phyloP scores from a whole-genome alignment of 1,140 invertebrate genomes.

The Brachionus plicatilis region DNA sequence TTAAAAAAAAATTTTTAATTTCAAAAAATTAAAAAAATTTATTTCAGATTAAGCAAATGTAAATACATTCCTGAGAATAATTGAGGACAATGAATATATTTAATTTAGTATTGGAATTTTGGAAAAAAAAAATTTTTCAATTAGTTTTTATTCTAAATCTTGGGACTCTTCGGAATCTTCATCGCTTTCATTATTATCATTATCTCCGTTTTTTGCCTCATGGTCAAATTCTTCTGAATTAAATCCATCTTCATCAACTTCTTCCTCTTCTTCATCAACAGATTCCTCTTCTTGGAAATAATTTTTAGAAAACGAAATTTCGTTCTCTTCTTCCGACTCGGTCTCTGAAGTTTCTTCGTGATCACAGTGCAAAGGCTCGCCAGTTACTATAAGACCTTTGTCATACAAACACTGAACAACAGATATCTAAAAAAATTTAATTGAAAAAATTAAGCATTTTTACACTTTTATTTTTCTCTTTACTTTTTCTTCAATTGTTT shows the following conservation, averaged over 20 bases:
- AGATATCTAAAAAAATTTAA: conserved; percentile 56
- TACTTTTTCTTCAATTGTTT: conserved; percentile 63
- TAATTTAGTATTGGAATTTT: neutral
- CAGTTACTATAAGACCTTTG: conserved; percentile 64
- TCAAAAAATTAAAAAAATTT: neutral
- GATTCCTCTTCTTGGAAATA: conserved; percentile 44
- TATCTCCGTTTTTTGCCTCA: neutral
- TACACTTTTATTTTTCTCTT: neutral
- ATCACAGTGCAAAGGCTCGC: conserved; percentile 56
- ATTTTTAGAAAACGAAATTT: conserved; percentile 1
- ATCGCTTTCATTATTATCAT: neutral
- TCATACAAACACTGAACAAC: conserved; percentile 66
- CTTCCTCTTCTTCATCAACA: conserved; percentile 40
- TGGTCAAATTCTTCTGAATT: conserved; percentile 23
- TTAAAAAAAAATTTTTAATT: neutral
- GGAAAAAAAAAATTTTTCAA: neutral
- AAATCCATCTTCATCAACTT: conserved; percentile 16
- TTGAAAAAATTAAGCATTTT: conserved; percentile 28
- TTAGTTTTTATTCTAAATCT: neutral
- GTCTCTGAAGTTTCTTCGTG: neutral
- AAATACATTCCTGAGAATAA: neutral
- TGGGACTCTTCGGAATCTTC: neutral
- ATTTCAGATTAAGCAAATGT: neutral
- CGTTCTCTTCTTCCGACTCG: conserved; percentile 16
- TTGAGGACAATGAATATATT: neutral